Conservation (phyloP, 2,113 vertebrate genomes). For the Trochalopteron elliotii region DNA sequence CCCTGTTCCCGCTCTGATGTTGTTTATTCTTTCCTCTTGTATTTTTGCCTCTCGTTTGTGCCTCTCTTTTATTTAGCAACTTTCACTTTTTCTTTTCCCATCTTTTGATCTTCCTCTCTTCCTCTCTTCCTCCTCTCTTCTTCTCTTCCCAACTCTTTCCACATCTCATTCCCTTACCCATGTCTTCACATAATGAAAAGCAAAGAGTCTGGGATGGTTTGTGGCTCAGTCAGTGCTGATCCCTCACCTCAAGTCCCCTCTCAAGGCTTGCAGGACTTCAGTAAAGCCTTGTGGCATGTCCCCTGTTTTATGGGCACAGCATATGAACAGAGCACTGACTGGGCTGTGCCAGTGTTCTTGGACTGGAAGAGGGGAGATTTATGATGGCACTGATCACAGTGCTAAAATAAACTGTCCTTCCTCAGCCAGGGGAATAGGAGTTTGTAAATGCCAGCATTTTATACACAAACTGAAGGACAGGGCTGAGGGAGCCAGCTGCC, state of each 20-base stretch:
- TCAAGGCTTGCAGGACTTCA: not conserved
- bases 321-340: not conserved
- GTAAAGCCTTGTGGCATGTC: not conserved
- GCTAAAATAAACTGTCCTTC: constrained; percentile 48
- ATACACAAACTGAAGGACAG: not conserved
- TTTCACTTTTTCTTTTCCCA: not conserved
- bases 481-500: constrained; percentile 11
- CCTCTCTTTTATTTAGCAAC: not conserved
- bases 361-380: constrained; percentile 15
- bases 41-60: not conserved
- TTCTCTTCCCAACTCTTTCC: not conserved
- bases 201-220: not conserved
- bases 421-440: not conserved
- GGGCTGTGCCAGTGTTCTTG: not conserved
- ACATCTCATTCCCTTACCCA: not conserved
- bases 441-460: constrained; percentile 1
- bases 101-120: not conserved
- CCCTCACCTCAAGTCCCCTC: not conserved
- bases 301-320: not conserved
- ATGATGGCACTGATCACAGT: not conserved
- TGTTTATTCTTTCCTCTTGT: not conserved
- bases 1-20: not conserved
- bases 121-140: not conserved
- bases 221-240: not conserved
- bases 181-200: not conserved